These are phyloP conservation scores for Anomalospiza imberbis DNA, from an alignment of 2,797 vertebrate genomes.

Conservation along the genomic window DNA sequence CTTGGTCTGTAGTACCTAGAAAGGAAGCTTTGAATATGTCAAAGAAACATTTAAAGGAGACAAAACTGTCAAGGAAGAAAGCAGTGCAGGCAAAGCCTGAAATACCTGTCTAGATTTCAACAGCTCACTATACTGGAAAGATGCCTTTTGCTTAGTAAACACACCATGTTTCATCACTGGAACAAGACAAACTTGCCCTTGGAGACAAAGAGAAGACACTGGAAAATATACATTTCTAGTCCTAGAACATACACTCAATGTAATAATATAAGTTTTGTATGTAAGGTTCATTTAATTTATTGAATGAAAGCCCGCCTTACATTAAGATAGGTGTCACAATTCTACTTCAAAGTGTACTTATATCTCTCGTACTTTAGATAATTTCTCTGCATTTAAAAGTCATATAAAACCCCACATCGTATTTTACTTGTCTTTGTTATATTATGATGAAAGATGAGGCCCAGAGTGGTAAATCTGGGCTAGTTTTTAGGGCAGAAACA, in stretches of 20 bases:
- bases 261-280: background rate
- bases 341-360: background rate
- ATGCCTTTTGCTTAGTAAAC: background rate
- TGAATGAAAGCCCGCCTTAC: background rate
- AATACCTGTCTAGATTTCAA: background rate
- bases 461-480: background rate
- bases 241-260: background rate
- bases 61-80: background rate
- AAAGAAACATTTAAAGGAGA: background rate
- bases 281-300: background rate
- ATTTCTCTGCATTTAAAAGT: background rate
- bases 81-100: background rate
- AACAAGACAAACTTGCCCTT: background rate
- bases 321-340: background rate
- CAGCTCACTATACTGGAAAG: background rate
- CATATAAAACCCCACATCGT: background rate
- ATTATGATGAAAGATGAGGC: background rate
- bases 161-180: background rate
- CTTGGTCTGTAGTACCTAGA: background rate
- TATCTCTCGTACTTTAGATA: background rate
- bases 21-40: background rate
- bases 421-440: background rate
- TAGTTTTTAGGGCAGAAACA: background rate
- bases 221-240: background rate
- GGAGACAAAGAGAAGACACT: background rate